phyloP scores from a whole-genome alignment of 2,797 vertebrate species.

The Peromyscus eremicus region DNA sequence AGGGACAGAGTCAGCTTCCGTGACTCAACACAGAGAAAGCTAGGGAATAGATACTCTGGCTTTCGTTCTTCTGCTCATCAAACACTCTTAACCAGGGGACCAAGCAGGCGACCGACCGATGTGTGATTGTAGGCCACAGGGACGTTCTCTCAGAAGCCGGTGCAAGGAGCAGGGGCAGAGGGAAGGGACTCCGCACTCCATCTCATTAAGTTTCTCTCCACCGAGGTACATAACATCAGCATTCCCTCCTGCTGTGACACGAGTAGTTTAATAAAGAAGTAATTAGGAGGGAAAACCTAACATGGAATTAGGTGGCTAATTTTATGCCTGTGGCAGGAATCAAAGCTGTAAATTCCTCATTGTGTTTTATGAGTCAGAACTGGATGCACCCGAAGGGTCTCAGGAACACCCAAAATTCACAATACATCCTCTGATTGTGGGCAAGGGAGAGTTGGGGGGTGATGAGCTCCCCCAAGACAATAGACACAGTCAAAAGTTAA shows the following conservation, averaged over 20 bases:
- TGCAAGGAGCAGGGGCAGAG: background rate
- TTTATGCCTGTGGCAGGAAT: constrained; percentile 62
- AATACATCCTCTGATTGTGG: background rate
- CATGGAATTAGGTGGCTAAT: constrained; percentile 59
- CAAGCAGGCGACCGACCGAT: background rate
- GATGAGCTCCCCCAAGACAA: background rate
- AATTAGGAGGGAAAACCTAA: constrained; percentile 36
- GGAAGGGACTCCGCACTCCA: background rate
- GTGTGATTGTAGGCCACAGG: background rate
- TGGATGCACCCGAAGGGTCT: constrained; percentile 5
- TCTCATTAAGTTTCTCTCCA: constrained; percentile 11
- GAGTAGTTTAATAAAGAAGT: constrained; percentile 71
- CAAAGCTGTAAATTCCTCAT: constrained; percentile 38
- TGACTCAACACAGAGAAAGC: background rate
- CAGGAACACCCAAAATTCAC: constrained; percentile 20
- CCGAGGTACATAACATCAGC: constrained; percentile 33
- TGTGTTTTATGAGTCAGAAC: constrained; percentile 78
- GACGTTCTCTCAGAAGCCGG: background rate
- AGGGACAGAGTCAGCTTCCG: background rate
- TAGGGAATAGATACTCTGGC: background rate
- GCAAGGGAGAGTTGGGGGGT: background rate
- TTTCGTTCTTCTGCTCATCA: background rate
- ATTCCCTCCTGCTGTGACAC: constrained; percentile 38
- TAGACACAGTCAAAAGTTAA: background rate
- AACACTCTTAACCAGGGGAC: background rate